A percentile compares a stretch with the other conserved stretches of the same genome.
These are phyloP conservation scores for Fringilla coelebs DNA, from an alignment of 2,797 vertebrate genomes.

Conservation along the genomic window DNA sequence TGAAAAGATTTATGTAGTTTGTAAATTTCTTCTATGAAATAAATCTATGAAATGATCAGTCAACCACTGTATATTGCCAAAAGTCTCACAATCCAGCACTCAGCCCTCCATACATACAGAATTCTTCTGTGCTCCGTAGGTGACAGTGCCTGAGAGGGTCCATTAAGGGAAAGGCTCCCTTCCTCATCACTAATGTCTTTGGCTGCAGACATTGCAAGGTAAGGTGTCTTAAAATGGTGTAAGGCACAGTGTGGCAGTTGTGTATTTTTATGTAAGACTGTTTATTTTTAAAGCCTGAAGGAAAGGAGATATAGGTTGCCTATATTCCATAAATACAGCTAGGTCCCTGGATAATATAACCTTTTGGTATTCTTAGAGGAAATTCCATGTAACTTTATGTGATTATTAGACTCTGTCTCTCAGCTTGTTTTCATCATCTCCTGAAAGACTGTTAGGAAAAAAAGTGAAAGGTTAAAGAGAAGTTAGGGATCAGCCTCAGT, in stretches of 20 bases:
- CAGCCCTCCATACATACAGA: constrained; percentile 30
- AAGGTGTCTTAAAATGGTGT: constrained; percentile 1
- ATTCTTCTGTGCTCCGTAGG: neutral
- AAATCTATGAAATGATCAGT: constrained; percentile 5
- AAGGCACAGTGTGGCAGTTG: neutral
- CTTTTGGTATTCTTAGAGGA: constrained; percentile 21
- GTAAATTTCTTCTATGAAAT: constrained; percentile 35
- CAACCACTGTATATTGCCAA: neutral
- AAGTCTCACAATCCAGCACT: neutral
- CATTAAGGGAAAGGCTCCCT: neutral
- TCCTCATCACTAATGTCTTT: neutral
- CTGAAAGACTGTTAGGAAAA: constrained; percentile 6
- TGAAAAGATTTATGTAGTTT: neutral
- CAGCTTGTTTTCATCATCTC: constrained; percentile 42
- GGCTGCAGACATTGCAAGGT: neutral
- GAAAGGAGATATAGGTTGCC: constrained; percentile 25
- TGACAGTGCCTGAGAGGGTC: neutral
- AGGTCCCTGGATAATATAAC: constrained; percentile 39
- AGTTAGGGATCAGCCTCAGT: neutral
- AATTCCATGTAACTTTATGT: constrained; percentile 33
- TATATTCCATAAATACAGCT: constrained; percentile 35
- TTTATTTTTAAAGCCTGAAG: constrained; percentile 54
- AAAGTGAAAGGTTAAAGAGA: constrained; percentile 21
- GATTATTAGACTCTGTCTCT: constrained; percentile 25
- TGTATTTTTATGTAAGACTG: constrained; percentile 29